Evolutionary conservation across 64 coral and sea anemone species (phyloP).

Genomic region (Hydrozoanthus tunicans): DNA sequence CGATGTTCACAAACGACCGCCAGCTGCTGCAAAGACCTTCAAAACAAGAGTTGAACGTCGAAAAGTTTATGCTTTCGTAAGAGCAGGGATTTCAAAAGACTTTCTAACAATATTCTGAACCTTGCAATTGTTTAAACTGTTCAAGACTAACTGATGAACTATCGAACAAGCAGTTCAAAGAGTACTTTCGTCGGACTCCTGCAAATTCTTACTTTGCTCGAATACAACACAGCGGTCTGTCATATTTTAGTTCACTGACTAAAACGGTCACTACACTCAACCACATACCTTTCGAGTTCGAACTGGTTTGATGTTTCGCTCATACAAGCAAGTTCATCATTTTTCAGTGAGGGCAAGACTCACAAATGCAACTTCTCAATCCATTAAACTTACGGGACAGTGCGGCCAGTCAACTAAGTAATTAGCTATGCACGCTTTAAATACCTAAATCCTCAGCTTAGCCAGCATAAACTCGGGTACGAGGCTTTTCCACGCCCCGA

Average conservation of each 20-base stretch:
- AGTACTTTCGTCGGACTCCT: background rate
- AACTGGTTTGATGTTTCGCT: slow-evolving; percentile 21
- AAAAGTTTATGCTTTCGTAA: background rate
- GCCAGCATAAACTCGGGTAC: slow-evolving; percentile 13
- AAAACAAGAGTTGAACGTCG: background rate
- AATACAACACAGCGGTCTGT: slow-evolving; percentile 13
- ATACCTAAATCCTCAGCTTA: slow-evolving; percentile 12
- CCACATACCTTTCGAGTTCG: slow-evolving; percentile 44
- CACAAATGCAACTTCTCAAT: slow-evolving; percentile 1
- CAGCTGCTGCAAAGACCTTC: too few relatives aligned
- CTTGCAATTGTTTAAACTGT: background rate
- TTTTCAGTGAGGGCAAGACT: background rate
- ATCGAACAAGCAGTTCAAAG: background rate
- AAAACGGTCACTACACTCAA: background rate
- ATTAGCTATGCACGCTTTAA: slow-evolving; percentile 58
- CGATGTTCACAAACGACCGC: too few relatives aligned
- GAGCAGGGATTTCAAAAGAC: background rate
- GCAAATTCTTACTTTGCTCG: background rate
- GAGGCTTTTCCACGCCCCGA: slow-evolving; percentile 41
- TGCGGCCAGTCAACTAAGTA: slow-evolving; percentile 20
- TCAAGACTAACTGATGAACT: background rate
- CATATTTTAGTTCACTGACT: background rate
- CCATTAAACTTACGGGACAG: slow-evolving; percentile 1
- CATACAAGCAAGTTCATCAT: background rate
- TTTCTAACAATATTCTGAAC: background rate